These are phyloP conservation scores for Grantiella picta DNA, from an alignment of 2,113 vertebrate species.

Conservation along the genomic window DNA sequence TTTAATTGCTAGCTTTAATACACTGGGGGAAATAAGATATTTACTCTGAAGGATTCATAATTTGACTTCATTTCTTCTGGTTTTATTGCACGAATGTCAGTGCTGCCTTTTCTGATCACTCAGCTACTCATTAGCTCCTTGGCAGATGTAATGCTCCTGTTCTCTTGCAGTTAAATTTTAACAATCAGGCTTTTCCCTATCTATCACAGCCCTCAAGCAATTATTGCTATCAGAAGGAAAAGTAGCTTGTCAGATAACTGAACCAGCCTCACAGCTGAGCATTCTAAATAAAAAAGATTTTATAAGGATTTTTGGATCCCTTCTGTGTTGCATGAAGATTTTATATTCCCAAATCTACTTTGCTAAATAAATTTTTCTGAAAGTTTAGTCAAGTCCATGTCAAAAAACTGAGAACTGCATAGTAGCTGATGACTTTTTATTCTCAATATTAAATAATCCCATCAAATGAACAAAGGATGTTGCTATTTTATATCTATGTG, in stretches of 20 bases:
- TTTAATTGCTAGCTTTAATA: constrained; percentile 37
- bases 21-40: constrained; percentile 17
- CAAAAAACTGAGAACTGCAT: background rate
- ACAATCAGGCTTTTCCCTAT: background rate
- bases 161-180: constrained; percentile 14
- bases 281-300: background rate
- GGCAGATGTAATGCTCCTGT: background rate
- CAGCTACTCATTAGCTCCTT: background rate
- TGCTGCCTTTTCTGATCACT: constrained; percentile 5
- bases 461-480: background rate
- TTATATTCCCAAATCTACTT: background rate
- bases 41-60: constrained; percentile 18
- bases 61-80: background rate
- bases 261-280: background rate
- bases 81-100: background rate
- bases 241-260: background rate
- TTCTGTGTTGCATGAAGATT: background rate
- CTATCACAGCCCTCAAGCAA: background rate
- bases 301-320: background rate
- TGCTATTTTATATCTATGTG: background rate
- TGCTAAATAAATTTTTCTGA: background rate
- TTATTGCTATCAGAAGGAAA: background rate
- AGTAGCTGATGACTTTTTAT: background rate
- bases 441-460: background rate
- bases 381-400: background rate